These are phyloP conservation scores for Tribolium madens DNA, from an alignment of 1,140 invertebrate species.

Conservation along the genomic window DNA sequence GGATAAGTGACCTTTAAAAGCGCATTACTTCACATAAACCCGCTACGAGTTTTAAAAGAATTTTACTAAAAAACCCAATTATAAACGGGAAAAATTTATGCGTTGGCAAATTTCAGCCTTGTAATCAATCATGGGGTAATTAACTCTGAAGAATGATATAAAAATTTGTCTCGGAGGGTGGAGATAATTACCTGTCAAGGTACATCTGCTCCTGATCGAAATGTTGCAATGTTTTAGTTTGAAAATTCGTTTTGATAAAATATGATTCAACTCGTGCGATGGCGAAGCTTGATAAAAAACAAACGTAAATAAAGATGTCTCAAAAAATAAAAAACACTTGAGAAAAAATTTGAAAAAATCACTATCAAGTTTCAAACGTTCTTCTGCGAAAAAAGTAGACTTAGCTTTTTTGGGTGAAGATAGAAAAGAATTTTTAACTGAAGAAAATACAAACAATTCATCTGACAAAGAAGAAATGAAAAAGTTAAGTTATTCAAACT, in stretches of 20 bases:
- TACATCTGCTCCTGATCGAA: too few species aligned
- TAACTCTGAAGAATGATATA: background rate
- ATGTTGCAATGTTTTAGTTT: background rate
- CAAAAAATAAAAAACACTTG: too few species aligned
- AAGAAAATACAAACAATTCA: background rate
- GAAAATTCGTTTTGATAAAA: too few species aligned
- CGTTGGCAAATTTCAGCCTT: background rate
- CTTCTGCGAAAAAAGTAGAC: too few species aligned
- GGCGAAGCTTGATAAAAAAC: too few species aligned
- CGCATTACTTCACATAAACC: too few species aligned
- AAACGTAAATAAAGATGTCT: too few species aligned
- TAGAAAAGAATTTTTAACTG: background rate
- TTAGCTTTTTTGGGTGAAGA: background rate
- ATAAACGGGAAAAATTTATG: background rate
- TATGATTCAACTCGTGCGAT: too few species aligned
- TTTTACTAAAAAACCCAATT: background rate
- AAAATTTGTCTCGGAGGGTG: background rate
- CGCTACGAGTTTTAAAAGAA: too few species aligned
- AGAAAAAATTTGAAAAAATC: too few species aligned
- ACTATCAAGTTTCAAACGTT: background rate
- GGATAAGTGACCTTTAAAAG: too few species aligned
- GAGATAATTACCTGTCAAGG: constrained; percentile 6
- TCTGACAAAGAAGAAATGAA: background rate
- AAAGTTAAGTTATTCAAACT: background rate
- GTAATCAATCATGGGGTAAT: constrained; percentile 16